A percentile compares a stretch with the other conserved stretches of the same genome.
These are phyloP conservation scores for Phrynocephalus versicolor DNA, from an alignment of 2,113 vertebrate genomes.

Conservation along the genomic window DNA sequence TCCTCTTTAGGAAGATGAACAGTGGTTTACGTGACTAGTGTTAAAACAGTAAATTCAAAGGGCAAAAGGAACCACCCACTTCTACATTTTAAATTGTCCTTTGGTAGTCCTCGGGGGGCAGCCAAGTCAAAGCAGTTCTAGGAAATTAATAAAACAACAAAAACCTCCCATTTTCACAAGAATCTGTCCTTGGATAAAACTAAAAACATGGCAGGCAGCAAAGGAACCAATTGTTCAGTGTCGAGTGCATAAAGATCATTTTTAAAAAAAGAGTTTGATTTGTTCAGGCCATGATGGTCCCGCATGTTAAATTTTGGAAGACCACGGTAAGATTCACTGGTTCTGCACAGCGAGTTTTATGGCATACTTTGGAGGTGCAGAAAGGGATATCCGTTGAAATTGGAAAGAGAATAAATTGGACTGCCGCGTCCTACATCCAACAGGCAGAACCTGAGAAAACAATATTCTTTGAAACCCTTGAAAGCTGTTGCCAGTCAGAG, in stretches of 20 bases:
- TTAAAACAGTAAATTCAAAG: constrained; percentile 52
- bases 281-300: constrained; percentile 65
- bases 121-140: constrained; percentile 64
- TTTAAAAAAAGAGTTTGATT: constrained; percentile 48
- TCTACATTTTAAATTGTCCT: constrained; percentile 53
- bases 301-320: constrained; percentile 48
- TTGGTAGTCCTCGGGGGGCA: constrained; percentile 44
- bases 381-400: constrained; percentile 41
- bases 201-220: constrained; percentile 53
- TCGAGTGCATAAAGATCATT: constrained; percentile 59
- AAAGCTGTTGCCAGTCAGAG: no score
- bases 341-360: constrained; percentile 21
- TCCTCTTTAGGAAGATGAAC: constrained; percentile 1
- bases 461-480: no score
- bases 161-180: constrained; percentile 56
- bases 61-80: constrained; percentile 52
- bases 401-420: constrained; percentile 46
- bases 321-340: constrained; percentile 63
- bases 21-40: constrained; percentile 37
- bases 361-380: constrained; percentile 34
- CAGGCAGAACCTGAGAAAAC: no score
- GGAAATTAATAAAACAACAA: constrained; percentile 50
- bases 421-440: not conserved
- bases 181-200: constrained; percentile 71
- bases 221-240: constrained; percentile 62